These are phyloP conservation scores for Drosophila quinaria DNA, from an alignment of 2,888 invertebrate species.

Conservation along the genomic window DNA sequence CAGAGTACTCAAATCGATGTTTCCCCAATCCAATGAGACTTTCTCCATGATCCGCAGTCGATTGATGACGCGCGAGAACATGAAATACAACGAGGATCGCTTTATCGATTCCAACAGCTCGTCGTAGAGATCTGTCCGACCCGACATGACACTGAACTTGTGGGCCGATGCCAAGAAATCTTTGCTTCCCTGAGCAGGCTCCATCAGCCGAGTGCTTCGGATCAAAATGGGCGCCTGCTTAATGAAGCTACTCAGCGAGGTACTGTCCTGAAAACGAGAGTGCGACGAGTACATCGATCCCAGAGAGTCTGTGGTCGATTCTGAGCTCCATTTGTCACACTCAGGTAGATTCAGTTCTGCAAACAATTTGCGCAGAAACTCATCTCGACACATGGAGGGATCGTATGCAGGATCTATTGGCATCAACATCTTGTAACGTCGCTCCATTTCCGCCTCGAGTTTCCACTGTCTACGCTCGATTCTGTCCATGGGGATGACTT, in stretches of 20 bases:
- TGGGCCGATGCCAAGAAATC: not conserved
- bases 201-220: not conserved
- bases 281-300: not conserved
- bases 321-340: not conserved
- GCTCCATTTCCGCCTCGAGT: not conserved
- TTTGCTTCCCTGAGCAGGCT: not conserved
- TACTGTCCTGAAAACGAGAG: not conserved
- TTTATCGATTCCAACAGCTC: slow-evolving; percentile 35
- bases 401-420: slow-evolving; percentile 24
- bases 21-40: not conserved
- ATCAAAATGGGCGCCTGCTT: not conserved
- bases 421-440: slow-evolving; percentile 30
- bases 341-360: slow-evolving; percentile 19
- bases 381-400: slow-evolving; percentile 43
- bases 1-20: slow-evolving; percentile 10
- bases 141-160: not conserved
- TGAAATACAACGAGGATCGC: slow-evolving; percentile 35
- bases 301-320: not conserved
- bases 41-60: slow-evolving; percentile 21
- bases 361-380: slow-evolving; percentile 35
- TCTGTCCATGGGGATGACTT: not conserved
- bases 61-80: slow-evolving; percentile 23
- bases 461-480: not conserved
- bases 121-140: not conserved
- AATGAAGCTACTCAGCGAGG: slow-evolving; percentile 2